Evolutionary conservation across 2,113 vertebrate genomes (phyloP), one percentile per base, ranked within the genome.

Genomic region (Sardina pilchardus): DNA sequence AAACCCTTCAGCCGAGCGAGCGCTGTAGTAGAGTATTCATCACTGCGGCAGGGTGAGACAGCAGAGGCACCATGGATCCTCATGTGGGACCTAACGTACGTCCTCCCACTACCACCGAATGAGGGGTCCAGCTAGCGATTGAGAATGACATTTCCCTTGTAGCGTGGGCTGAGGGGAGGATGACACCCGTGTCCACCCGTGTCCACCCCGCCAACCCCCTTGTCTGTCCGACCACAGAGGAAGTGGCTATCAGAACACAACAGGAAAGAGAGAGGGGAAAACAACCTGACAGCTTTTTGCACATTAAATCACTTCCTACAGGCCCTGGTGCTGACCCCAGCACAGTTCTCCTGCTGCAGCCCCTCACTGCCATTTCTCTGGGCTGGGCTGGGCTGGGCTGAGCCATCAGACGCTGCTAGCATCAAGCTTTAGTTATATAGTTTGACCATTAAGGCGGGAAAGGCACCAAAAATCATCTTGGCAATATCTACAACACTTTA

Each of bases 221-320:
- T 4, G 30, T 34, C 71, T 16, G 30, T 78, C 91, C 91, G 88
- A n/a, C 90, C 88, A 88, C 92, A 93, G 91, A 95, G 95, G 95
- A 96, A 95, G 94, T 94, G 88, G 89, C 91, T 94, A 94, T 93
- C 92, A 93, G 94, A 96, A 92, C 95, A 96, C 95, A 96, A 96
- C 95, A 96, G 95, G 95, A 96, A 95, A 95, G 87, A 93, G 85
- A 93, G 94, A 88, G 88, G 86, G 88, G 88, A 88, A 94, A 95
- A 95, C 93, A 95, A 94, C 91, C 88, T 87, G 92, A 91, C 92
- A 93, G 94, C 94, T 94, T 95, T 95, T 94, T 94, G 92, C 92
- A 95, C 92, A 94, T 95, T 93, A 95, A 95, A 94, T 94, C 93
- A 93, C 94, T 95, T 96, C 95, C 94, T 94, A 89, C 91, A 92